Evolutionary conservation across 2,888 invertebrate species (phyloP).

Genomic region (Epinotia nisella): DNA sequence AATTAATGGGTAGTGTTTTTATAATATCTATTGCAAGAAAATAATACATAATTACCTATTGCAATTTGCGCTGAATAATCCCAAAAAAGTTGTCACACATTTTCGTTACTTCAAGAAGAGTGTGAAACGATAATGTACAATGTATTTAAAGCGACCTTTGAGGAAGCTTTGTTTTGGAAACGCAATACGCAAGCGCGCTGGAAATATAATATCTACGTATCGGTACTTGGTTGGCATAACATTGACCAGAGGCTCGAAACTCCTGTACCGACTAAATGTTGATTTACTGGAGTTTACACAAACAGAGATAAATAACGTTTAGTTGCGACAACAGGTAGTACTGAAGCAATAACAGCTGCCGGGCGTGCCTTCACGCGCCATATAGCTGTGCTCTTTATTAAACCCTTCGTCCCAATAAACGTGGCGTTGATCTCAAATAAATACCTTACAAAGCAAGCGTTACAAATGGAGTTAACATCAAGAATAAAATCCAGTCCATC

Average conservation of each 20-base stretch:
- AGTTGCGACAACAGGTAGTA: slow-evolving; percentile 39
- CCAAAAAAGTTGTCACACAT: too few species aligned
- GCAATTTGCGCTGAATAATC: too few species aligned
- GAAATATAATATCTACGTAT: neutral
- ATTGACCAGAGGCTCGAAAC: slow-evolving; percentile 5
- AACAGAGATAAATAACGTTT: slow-evolving; percentile 33
- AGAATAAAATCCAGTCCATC: neutral
- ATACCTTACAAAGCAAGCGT: neutral
- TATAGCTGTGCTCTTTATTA: neutral
- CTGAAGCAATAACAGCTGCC: slow-evolving; percentile 14
- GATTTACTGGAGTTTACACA: slow-evolving; percentile 38
- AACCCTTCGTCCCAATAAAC: slow-evolving; percentile 1
- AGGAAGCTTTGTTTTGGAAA: neutral
- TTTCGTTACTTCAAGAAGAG: too few species aligned
- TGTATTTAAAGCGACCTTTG: too few species aligned
- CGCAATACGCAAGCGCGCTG: neutral
- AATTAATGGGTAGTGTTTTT: neutral
- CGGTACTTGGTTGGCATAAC: neutral
- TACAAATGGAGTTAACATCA: neutral
- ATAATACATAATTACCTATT: too few species aligned
- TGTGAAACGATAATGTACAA: too few species aligned
- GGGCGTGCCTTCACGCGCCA: neutral
- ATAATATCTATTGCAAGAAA: too few species aligned
- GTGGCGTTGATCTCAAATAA: neutral
- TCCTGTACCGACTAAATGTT: slow-evolving; percentile 27